phyloP scores from a whole-genome alignment of 2,113 vertebrate genomes.

The Ornithorhynchus anatinus region DNA sequence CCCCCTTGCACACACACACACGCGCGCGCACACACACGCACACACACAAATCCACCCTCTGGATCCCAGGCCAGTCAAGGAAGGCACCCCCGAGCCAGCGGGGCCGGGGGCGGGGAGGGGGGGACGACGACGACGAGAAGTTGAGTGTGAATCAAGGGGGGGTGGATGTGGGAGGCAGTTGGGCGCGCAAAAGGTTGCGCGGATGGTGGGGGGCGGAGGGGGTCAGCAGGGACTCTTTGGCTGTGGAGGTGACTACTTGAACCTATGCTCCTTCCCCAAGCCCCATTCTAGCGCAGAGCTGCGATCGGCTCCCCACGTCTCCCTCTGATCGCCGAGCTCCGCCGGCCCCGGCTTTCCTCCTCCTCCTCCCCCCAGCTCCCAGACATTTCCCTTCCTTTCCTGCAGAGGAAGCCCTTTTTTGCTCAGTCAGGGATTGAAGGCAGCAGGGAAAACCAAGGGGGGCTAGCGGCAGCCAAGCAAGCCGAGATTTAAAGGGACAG shows the following conservation, averaged over 20 bases:
- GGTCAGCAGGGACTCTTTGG: not conserved
- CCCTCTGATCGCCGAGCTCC: not conserved
- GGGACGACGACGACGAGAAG: not conserved
- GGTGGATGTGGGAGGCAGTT: not conserved
- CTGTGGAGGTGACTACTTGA: not conserved
- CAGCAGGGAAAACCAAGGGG: slow-evolving; percentile 24
- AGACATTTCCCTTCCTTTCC: slow-evolving; percentile 75
- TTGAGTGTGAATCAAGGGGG: not conserved
- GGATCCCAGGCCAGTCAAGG: too few species aligned
- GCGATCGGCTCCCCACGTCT: not conserved
- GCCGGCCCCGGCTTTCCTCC: not conserved
- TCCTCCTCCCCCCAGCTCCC: slow-evolving; percentile 14
- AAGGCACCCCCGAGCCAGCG: slow-evolving; percentile 1
- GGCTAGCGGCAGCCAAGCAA: slow-evolving; percentile 9
- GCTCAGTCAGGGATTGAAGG: slow-evolving; percentile 52
- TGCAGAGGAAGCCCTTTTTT: slow-evolving; percentile 68
- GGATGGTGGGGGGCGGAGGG: not conserved
- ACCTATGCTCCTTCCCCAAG: slow-evolving; percentile 34
- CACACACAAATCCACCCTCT: slow-evolving; percentile 15
- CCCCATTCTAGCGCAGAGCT: not conserved
- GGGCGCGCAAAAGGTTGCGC: not conserved
- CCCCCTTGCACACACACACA: slow-evolving; percentile 20
- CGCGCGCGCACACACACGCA: slow-evolving; percentile 15
- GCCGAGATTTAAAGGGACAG: slow-evolving; percentile 54
- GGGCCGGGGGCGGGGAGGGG: not conserved